Base-by-base conservation (phyloP, 2,888 invertebrate species). In the Scaptomyza parva region DNA sequence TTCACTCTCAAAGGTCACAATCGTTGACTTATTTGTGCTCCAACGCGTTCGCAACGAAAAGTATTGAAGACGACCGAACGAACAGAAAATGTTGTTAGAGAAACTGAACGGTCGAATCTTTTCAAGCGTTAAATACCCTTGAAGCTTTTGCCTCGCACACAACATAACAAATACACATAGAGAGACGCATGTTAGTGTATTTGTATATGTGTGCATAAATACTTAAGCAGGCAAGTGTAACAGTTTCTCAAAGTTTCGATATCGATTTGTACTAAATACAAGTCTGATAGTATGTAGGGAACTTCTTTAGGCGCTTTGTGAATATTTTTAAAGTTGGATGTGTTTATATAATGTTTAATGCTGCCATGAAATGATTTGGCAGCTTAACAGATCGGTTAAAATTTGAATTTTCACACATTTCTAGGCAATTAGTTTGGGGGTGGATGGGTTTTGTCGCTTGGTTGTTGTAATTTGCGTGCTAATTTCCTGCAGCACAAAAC, bases 401-500 rank as follows among this genome's bases (percentile, higher is more conserved):
- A 62, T 62, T 35, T 22, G 14, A 7, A 57, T 57, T 70, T 76
- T 64, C 54, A 35, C 67, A 64, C 55, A 67, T 67, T 70, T 67
- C 35, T 48, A 45, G 51, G 8, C 67, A 72, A 55, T 61, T 72
- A 65, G 53, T 18, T 30, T 14, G 33, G 20, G 22, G 28, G 17
- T 37, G 17, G 20, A 0, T 3, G 45, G 17, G 26, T 14, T 18
- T n/a, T 20, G 11, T 7, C 35, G 14, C 14, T 17, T 47, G 17
- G 48, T 71, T 57, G 55, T 68, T 72, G 83, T 61, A 85, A 87
- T 76, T 85, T 87, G 73, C 52, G 60, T 85, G 86, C 80, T 83
- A 76, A 82, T 87, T 78, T 82, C 73, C 53, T 63, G 73, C 51
- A 62, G 44, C 79, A 57, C 61, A 65, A 54, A 69, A 69, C 76